These are phyloP conservation scores for Sebastes iracundus DNA, from an alignment of 2,797 vertebrate genomes.

Conservation along the genomic window DNA sequence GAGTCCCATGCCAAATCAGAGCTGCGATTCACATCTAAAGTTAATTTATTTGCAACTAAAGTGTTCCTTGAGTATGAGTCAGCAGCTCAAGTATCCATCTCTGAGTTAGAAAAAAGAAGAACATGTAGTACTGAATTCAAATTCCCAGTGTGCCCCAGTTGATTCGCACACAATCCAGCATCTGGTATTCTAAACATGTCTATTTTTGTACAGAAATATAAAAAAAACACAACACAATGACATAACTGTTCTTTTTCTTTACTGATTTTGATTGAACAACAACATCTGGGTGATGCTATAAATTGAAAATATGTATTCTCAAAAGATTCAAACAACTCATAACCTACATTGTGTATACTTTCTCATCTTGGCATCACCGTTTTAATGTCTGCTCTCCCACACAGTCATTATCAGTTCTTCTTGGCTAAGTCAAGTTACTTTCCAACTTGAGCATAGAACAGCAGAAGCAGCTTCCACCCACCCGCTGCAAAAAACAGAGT, in stretches of 20 bases:
- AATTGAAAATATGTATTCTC: not conserved
- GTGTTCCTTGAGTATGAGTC: not conserved
- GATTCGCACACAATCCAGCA: not conserved
- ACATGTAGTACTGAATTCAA: not conserved
- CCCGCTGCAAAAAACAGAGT: conserved; percentile 42
- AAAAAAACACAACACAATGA: not conserved
- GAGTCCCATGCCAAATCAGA: not conserved
- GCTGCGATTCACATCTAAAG: not conserved
- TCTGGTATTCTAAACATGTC: too few species aligned
- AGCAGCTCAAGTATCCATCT: not conserved
- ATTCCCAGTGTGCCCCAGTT: not conserved
- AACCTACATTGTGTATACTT: not conserved
- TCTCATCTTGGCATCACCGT: not conserved
- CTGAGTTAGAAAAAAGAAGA: not conserved
- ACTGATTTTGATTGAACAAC: not conserved
- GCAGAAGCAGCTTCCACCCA: conserved; percentile 42
- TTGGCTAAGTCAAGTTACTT: conserved; percentile 37
- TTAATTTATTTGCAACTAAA: not conserved
- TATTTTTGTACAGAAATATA: not conserved
- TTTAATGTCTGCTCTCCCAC: conserved; percentile 47
- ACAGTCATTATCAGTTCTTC: conserved; percentile 52
- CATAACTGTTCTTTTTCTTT: not conserved
- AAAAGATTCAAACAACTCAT: not conserved
- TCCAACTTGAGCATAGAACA: conserved; percentile 29
- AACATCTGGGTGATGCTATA: not conserved